Evolutionary conservation across 2,113 vertebrate species (phyloP).

Genomic region (Heterochromis multidens): DNA sequence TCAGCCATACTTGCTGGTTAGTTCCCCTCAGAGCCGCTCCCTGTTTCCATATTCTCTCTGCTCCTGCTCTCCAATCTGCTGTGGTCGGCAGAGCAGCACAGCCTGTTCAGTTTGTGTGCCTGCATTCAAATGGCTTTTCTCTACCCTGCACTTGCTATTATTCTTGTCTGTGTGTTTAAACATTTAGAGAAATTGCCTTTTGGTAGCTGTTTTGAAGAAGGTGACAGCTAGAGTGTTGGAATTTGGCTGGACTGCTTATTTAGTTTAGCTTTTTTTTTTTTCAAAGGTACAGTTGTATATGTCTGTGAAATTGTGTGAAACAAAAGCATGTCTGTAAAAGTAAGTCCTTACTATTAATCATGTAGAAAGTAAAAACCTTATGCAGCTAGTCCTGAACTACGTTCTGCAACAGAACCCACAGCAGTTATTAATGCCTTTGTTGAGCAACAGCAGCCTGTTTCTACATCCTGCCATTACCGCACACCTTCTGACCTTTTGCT

Average conservation of each 20-base stretch:
- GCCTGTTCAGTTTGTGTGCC: conserved; percentile 48
- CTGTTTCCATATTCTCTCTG: conserved; percentile 64
- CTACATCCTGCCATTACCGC: conserved; percentile 43
- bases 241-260: conserved; percentile 1
- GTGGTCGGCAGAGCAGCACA: conserved; percentile 61
- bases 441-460: conserved; percentile 37
- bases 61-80: conserved; percentile 59
- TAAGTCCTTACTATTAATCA: not conserved
- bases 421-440: conserved; percentile 34
- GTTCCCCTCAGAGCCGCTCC: conserved; percentile 66
- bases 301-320: not conserved
- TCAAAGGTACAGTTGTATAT: not conserved
- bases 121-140: conserved; percentile 52
- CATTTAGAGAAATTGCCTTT: conserved; percentile 38
- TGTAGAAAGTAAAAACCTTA: not conserved
- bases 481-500: conserved; percentile 33
- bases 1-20: conserved; percentile 18
- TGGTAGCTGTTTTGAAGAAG: conserved; percentile 18
- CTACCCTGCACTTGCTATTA: conserved; percentile 54
- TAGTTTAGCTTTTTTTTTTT: not conserved
- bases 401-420: not conserved
- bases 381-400: not conserved
- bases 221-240: conserved; percentile 13
- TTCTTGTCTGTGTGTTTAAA: conserved; percentile 55
- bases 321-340: not conserved